phyloP scores from a whole-genome alignment of 2,888 invertebrate genomes.

The Dicranocentrus wangi region DNA sequence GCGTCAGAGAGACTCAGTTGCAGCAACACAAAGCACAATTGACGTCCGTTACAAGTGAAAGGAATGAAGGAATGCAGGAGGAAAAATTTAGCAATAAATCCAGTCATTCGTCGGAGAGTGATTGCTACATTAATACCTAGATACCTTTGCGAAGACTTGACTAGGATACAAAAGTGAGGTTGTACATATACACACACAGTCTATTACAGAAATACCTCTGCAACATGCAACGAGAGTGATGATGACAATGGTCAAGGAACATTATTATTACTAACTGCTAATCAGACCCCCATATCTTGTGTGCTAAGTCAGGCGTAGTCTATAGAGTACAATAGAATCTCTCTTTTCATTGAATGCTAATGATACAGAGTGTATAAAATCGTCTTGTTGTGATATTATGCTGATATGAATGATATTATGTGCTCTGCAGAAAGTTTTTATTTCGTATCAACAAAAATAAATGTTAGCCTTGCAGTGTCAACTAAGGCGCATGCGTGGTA shows the following conservation, averaged over 20 bases:
- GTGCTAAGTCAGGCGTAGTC: conserved; percentile 21
- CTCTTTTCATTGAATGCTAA: too few species aligned
- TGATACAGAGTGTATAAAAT: too few species aligned
- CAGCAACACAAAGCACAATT: conserved; percentile 3
- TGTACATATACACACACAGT: too few species aligned
- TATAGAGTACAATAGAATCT: not conserved
- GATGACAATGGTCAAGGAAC: not conserved
- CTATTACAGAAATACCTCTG: too few species aligned
- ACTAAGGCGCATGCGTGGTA: not conserved
- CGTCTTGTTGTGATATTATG: too few species aligned
- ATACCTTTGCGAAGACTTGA: not conserved
- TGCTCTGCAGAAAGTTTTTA: too few species aligned
- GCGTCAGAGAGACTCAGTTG: too few species aligned
- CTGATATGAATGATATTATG: too few species aligned
- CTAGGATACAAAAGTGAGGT: conserved; percentile 9
- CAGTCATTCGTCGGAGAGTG: conserved; percentile 12
- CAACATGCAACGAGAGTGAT: too few species aligned
- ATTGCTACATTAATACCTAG: conserved; percentile 17
- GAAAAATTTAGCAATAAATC: conserved; percentile 30
- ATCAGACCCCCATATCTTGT: too few species aligned
- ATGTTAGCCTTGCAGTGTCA: too few species aligned
- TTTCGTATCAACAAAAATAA: too few species aligned
- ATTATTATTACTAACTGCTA: not conserved
- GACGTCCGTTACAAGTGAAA: conserved; percentile 2
- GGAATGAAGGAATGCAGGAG: conserved; percentile 24